These are phyloP conservation scores for Athene noctua DNA, from an alignment of 2,113 vertebrate genomes.

Conservation along the genomic window DNA sequence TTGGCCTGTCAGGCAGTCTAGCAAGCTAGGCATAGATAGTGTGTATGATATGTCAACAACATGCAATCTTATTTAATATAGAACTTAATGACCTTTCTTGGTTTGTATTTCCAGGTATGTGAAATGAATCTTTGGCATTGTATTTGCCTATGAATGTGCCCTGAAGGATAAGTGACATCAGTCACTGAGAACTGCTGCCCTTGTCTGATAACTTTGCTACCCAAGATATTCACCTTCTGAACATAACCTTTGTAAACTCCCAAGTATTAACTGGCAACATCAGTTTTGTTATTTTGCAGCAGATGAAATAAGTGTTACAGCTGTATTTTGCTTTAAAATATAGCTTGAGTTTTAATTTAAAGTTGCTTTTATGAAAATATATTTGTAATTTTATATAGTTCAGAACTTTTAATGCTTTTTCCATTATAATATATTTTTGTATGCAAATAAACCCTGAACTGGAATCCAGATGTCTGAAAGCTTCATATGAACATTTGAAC, in stretches of 20 bases:
- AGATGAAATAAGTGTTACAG: slow-evolving; percentile 43
- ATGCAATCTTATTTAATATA: neutral
- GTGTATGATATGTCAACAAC: neutral
- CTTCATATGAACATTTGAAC: neutral
- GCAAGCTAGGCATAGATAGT: neutral
- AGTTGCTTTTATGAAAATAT: slow-evolving; percentile 82
- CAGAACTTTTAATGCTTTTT: slow-evolving; percentile 78
- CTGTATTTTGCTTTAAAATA: slow-evolving; percentile 73
- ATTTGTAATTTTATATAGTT: slow-evolving; percentile 92
- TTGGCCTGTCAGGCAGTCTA: neutral
- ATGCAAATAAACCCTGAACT: slow-evolving; percentile 80
- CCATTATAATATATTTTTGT: slow-evolving; percentile 96
- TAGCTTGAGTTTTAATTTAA: slow-evolving; percentile 86
- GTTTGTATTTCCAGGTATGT: slow-evolving; percentile 71
- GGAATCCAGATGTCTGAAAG: slow-evolving; percentile 29
- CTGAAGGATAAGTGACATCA: neutral
- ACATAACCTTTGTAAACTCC: neutral
- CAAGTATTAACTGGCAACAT: slow-evolving; percentile 10
- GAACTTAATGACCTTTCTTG: neutral
- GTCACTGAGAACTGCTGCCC: neutral
- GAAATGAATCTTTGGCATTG: neutral
- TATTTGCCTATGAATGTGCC: neutral
- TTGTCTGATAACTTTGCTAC: neutral
- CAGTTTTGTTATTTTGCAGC: slow-evolving; percentile 18
- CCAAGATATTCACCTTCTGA: neutral